phyloP scores from a whole-genome alignment of 2,888 invertebrate species.

The Blastobasis lacticolella region DNA sequence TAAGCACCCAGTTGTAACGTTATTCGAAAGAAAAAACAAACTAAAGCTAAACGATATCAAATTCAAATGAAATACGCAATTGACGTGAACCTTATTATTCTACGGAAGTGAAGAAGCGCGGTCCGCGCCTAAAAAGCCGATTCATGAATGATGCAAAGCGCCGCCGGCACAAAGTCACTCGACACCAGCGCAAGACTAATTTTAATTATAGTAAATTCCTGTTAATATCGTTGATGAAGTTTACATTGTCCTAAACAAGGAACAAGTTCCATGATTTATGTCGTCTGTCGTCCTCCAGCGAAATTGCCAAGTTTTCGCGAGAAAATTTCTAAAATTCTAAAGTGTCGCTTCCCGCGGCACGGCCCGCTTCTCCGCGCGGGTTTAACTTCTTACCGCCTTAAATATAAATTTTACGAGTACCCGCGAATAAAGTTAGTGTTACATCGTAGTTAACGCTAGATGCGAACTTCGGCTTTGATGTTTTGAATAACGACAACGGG shows the following conservation, averaged over 20 bases:
- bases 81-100: too few relatives aligned
- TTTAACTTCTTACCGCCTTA: slow-evolving; percentile 61
- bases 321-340: slow-evolving; percentile 68
- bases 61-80: too few relatives aligned
- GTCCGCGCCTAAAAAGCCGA: not conserved
- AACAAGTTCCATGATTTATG: slow-evolving; percentile 54
- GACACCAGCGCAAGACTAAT: slow-evolving; percentile 2
- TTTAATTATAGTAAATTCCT: slow-evolving; percentile 12
- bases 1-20: too few relatives aligned
- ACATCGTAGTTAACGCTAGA: slow-evolving; percentile 44
- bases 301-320: slow-evolving; percentile 57
- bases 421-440: slow-evolving; percentile 52
- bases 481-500: slow-evolving; percentile 9
- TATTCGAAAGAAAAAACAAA: too few relatives aligned
- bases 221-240: slow-evolving; percentile 21
- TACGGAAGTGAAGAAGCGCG: too few relatives aligned
- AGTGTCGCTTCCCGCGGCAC: slow-evolving; percentile 42
- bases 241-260: slow-evolving; percentile 35
- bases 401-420: slow-evolving; percentile 64
- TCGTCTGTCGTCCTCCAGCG: slow-evolving; percentile 36
- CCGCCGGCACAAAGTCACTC: not conserved
- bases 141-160: not conserved
- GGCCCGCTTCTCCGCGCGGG: slow-evolving; percentile 40
- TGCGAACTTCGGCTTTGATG: slow-evolving; percentile 40
- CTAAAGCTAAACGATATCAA: too few relatives aligned